Evolutionary conservation across 2,113 vertebrate species (phyloP).

Genomic region (Mus spicilegus): DNA sequence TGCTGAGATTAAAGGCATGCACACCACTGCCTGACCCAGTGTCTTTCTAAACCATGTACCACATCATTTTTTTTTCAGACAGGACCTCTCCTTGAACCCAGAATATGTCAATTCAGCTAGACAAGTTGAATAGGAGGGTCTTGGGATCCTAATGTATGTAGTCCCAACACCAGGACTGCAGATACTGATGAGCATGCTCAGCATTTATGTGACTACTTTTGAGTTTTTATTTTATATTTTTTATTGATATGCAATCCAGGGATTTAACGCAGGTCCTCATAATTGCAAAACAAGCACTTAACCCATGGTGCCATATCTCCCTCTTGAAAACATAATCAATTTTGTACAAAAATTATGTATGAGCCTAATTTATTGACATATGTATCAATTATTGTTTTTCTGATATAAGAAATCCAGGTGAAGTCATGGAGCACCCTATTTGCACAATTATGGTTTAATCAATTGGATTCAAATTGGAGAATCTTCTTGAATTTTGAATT

Average conservation of each 20-base stretch:
- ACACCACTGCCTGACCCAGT: too few relatives aligned
- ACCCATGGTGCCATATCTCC: neutral
- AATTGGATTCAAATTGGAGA: slow-evolving; percentile 76
- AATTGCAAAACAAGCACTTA: neutral
- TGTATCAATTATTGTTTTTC: neutral
- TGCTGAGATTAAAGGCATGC: too few relatives aligned
- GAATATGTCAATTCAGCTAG: too few relatives aligned
- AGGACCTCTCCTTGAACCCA: neutral
- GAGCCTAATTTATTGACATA: neutral
- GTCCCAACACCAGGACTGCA: too few relatives aligned
- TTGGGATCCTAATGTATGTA: neutral
- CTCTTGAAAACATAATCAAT: neutral
- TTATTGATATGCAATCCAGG: too few relatives aligned
- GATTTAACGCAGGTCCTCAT: too few relatives aligned
- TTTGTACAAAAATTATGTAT: neutral
- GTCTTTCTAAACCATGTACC: neutral
- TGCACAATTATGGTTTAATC: slow-evolving; percentile 74
- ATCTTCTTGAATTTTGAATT: slow-evolving; percentile 67
- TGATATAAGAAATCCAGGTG: neutral
- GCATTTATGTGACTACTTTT: neutral
- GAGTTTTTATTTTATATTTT: neutral
- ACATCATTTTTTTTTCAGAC: too few relatives aligned
- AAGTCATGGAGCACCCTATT: slow-evolving; percentile 58
- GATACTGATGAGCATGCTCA: too few relatives aligned
- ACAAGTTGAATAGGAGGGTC: neutral